phyloP scores from a whole-genome alignment of 2,888 invertebrate species.

The Piscicola geometra region DNA sequence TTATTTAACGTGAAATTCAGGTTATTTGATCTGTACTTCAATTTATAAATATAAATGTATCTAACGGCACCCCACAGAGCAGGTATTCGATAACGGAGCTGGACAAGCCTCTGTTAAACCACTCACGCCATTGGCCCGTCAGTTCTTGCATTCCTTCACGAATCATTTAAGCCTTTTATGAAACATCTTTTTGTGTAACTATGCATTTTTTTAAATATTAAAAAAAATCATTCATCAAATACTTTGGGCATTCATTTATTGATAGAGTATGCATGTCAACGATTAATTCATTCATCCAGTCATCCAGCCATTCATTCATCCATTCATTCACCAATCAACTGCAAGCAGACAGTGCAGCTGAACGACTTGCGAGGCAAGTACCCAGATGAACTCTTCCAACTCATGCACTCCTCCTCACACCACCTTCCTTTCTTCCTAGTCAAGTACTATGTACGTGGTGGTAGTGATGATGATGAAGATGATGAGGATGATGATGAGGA shows the following conservation, averaged over 20 bases:
- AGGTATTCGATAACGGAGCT: no score
- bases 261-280: slow-evolving; percentile 4
- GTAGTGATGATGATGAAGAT: no score
- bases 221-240: no score
- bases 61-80: no score
- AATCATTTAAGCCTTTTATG: no score
- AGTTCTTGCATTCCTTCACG: slow-evolving; percentile 6
- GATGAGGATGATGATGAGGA: no score
- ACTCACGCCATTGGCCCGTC: background rate
- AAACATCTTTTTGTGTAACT: no score
- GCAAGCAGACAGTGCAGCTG: background rate
- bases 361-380: background rate
- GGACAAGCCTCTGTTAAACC: background rate
- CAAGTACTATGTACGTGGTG: background rate
- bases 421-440: background rate
- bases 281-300: slow-evolving; percentile 13
- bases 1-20: no score
- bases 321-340: background rate
- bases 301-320: slow-evolving; percentile 2
- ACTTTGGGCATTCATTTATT: no score
- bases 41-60: no score
- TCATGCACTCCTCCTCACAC: background rate
- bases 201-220: no score
- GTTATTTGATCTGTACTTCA: no score
- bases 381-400: background rate